These are phyloP conservation scores for Zygothrica quintamaculata DNA, from an alignment of 2,888 invertebrate genomes.

Conservation along the genomic window DNA sequence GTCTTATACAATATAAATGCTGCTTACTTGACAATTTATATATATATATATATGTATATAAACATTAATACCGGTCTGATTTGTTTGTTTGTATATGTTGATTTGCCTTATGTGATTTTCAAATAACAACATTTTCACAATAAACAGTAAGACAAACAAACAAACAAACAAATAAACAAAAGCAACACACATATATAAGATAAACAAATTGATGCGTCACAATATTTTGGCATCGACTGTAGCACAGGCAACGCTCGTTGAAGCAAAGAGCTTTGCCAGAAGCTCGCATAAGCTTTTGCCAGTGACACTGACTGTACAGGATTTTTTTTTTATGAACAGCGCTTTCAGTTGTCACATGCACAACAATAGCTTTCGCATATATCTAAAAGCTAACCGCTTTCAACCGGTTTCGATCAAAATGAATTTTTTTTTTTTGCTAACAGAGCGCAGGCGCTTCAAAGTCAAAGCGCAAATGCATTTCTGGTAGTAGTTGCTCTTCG, in stretches of 20 bases:
- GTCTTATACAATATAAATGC: too few species aligned
- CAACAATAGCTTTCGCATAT: constrained; percentile 16
- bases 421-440: neutral
- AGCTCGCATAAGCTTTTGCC: constrained; percentile 21
- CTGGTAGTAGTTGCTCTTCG: constrained; percentile 8
- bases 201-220: constrained; percentile 65
- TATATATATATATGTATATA: too few species aligned
- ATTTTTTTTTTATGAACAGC: constrained; percentile 24
- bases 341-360: constrained; percentile 20
- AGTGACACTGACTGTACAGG: constrained; percentile 25
- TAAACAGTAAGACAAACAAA: too few species aligned
- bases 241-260: neutral
- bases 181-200: constrained; percentile 14
- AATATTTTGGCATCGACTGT: constrained; percentile 50
- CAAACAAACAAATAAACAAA: constrained; percentile 45
- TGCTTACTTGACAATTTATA: too few species aligned
- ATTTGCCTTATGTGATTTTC: too few species aligned
- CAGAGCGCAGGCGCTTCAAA: constrained; percentile 9
- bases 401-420: neutral
- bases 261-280: constrained; percentile 37
- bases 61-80: too few species aligned
- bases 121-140: too few species aligned
- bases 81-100: too few species aligned
- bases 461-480: constrained; percentile 8
- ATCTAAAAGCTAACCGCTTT: constrained; percentile 21